Percentiles rank a stretch among this genome's conserved stretches.
Conservation (phyloP, 1,140 invertebrate species). For the Papilio machaon region DNA sequence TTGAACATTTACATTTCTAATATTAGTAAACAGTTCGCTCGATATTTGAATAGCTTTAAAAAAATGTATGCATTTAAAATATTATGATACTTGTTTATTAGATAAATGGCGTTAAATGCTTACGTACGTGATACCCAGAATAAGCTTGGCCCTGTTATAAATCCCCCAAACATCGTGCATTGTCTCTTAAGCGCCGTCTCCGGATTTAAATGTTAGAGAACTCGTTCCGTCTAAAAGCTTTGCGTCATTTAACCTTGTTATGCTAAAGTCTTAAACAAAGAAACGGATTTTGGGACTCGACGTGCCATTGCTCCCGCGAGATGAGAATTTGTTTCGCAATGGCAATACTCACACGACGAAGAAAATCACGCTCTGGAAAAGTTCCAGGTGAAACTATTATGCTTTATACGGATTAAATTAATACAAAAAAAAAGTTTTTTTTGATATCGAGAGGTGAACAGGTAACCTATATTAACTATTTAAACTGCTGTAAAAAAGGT, state of each 20-base stretch:
- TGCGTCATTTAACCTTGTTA: slow-evolving; percentile 65
- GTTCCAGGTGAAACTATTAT: neutral
- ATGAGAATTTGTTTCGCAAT: slow-evolving; percentile 37
- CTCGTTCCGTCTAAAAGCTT: slow-evolving; percentile 75
- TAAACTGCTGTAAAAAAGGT: no score
- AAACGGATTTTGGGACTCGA: slow-evolving; percentile 49
- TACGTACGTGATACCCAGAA: slow-evolving; percentile 4
- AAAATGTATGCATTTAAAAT: neutral
- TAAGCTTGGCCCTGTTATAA: slow-evolving; percentile 33
- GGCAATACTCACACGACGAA: neutral
- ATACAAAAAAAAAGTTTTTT: neutral
- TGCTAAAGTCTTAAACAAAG: slow-evolving; percentile 55
- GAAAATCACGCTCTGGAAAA: slow-evolving; percentile 7
- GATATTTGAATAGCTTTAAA: no score
- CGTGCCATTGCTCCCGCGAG: slow-evolving; percentile 44
- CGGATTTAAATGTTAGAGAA: slow-evolving; percentile 61
- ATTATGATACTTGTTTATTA: neutral
- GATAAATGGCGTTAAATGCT: slow-evolving; percentile 41
- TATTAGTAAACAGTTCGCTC: no score
- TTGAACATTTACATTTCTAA: no score
- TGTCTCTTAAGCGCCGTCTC: slow-evolving; percentile 49
- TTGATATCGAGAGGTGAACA: no score
- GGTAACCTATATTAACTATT: no score
- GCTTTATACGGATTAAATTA: neutral
- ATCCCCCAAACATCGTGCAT: slow-evolving; percentile 36